phyloP scores from a whole-genome alignment of 1,140 invertebrate species.

The Drosophila obscura region DNA sequence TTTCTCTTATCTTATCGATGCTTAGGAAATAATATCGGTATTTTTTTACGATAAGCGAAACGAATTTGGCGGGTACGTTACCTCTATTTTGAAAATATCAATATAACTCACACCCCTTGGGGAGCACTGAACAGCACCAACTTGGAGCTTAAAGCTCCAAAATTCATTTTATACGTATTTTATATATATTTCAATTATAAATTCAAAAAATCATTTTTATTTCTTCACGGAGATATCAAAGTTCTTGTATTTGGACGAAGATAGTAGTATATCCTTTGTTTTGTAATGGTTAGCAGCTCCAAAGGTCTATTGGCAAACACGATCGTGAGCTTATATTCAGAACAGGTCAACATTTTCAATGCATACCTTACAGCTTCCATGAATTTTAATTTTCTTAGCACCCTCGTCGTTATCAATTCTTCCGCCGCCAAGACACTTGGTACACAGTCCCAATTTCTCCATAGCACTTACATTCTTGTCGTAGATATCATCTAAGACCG shows the following conservation, averaged over 20 bases:
- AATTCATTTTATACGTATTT: no score
- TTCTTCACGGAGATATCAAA: slow-evolving; percentile 27
- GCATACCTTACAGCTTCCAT: slow-evolving; percentile 49
- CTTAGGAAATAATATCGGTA: no score
- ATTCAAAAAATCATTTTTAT: not conserved
- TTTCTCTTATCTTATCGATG: no score
- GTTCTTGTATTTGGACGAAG: slow-evolving; percentile 21
- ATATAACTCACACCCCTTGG: no score
- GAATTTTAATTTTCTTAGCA: slow-evolving; percentile 27
- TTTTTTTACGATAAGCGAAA: no score
- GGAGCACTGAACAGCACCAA: no score
- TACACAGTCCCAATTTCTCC: slow-evolving; percentile 34
- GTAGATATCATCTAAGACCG: slow-evolving; percentile 27
- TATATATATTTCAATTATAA: not conserved
- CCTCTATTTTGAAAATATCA: no score
- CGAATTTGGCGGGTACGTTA: no score
- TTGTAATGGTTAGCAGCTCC: slow-evolving; percentile 50
- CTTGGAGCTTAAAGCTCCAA: no score
- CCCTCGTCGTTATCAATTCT: slow-evolving; percentile 13
- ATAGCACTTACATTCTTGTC: slow-evolving; percentile 25
- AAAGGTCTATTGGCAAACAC: slow-evolving; percentile 36
- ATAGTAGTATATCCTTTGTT: slow-evolving; percentile 41
- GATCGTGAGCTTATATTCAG: not conserved
- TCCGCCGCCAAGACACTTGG: slow-evolving; percentile 52
- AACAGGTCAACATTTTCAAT: not conserved